Evolutionary conservation across 2,797 vertebrate species (phyloP).

Genomic region (Euthynnus affinis): DNA sequence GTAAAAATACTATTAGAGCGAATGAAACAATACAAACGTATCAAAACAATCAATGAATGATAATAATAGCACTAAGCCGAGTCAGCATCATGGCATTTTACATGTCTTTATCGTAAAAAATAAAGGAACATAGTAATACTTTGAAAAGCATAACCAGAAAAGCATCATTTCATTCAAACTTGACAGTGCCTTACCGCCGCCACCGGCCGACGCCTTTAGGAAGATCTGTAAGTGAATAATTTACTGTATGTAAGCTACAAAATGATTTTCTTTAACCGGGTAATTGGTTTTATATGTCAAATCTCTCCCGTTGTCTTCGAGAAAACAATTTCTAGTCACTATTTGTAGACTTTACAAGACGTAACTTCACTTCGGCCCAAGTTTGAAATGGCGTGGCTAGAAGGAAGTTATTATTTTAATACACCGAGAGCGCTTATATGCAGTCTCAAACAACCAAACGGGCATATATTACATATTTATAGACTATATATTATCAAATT

Average conservation of each 20-base stretch:
- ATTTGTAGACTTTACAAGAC: neutral
- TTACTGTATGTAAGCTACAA: neutral
- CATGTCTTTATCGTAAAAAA: neutral
- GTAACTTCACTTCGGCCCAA: neutral
- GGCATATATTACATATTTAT: rapidly evolving
- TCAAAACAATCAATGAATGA: rapidly evolving
- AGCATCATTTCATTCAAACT: neutral
- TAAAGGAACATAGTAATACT: rapidly evolving
- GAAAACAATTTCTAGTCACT: no score
- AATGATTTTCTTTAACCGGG: neutral
- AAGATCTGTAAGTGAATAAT: slow-evolving; percentile 63
- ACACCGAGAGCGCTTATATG: neutral
- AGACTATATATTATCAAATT: neutral
- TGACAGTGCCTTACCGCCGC: neutral
- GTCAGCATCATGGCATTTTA: rapidly evolving
- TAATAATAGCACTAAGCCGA: rapidly evolving
- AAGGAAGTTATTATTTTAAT: slow-evolving; percentile 59
- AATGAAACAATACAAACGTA: neutral
- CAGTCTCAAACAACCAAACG: neutral
- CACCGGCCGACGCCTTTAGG: slow-evolving; percentile 74
- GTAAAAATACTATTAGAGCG: rapidly evolving
- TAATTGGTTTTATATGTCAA: neutral
- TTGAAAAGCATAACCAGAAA: slow-evolving; percentile 51
- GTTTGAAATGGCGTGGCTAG: slow-evolving; percentile 63
- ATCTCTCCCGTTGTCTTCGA: neutral